phyloP scores from a whole-genome alignment of 2,888 invertebrate genomes.

The Drosophila mimica region DNA sequence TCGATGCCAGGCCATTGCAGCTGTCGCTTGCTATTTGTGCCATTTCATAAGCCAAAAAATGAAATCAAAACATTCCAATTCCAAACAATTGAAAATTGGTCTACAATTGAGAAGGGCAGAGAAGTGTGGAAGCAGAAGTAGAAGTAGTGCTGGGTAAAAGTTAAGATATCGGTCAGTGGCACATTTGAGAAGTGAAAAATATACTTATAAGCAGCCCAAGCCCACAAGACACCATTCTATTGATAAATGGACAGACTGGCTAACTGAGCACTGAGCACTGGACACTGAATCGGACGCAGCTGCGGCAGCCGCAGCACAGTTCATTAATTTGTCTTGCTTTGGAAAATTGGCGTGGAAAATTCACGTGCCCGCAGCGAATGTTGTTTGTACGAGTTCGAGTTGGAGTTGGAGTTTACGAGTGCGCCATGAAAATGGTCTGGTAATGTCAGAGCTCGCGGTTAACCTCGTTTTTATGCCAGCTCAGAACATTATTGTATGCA shows the following conservation, averaged over 20 bases:
- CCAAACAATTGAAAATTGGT: slow-evolving; percentile 64
- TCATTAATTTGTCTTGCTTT: slow-evolving; percentile 71
- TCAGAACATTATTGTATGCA: slow-evolving; percentile 74
- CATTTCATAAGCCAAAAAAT: slow-evolving; percentile 66
- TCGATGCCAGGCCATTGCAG: slow-evolving; percentile 58
- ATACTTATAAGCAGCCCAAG: slow-evolving; percentile 25
- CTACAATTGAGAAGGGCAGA: slow-evolving; percentile 18
- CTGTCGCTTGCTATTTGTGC: slow-evolving; percentile 58
- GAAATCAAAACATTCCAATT: slow-evolving; percentile 67
- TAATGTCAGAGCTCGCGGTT: slow-evolving; percentile 54
- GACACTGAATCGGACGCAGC: slow-evolving; percentile 59
- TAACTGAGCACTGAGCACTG: slow-evolving; percentile 29
- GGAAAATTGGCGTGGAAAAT: slow-evolving; percentile 71
- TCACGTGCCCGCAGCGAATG: slow-evolving; percentile 54
- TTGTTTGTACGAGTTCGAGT: slow-evolving; percentile 43
- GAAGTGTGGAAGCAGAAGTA: no score
- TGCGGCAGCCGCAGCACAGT: slow-evolving; percentile 55
- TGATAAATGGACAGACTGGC: slow-evolving; percentile 38
- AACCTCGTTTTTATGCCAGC: slow-evolving; percentile 64
- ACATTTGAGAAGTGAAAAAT: slow-evolving; percentile 51
- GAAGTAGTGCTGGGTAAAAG: slow-evolving; percentile 63
- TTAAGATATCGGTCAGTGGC: slow-evolving; percentile 79
- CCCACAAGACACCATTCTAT: slow-evolving; percentile 40
- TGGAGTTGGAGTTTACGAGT: slow-evolving; percentile 25
- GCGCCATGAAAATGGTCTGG: slow-evolving; percentile 53